Evolutionary conservation across 1,140 invertebrate species (phyloP).

Genomic region (Euura lappo): DNA sequence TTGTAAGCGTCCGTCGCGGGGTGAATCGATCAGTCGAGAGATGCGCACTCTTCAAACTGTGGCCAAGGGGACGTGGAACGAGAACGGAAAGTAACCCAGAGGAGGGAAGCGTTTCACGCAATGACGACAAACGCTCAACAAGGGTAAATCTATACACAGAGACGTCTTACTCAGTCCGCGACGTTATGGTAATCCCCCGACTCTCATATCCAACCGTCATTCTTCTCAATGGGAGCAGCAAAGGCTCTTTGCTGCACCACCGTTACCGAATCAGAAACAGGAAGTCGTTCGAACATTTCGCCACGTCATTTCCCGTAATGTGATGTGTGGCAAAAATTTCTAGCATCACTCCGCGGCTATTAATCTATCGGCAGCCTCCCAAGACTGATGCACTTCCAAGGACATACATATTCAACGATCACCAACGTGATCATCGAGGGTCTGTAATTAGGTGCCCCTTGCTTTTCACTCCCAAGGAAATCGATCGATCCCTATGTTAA

Average conservation of each 20-base stretch:
- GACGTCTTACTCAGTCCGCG: background rate
- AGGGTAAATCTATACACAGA: background rate
- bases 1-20: conserved; percentile 42
- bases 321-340: conserved; percentile 48
- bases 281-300: conserved; percentile 42
- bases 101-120: background rate
- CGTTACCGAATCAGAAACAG: conserved; percentile 13
- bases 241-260: background rate
- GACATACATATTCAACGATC: conserved; percentile 51
- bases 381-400: conserved; percentile 53
- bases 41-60: conserved; percentile 2
- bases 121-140: background rate
- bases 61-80: background rate
- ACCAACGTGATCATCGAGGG: conserved; percentile 22
- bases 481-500: conserved; percentile 14
- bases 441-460: conserved; percentile 30
- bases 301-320: conserved; percentile 49
- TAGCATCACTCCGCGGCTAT: conserved; percentile 56
- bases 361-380: conserved; percentile 57
- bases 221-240: background rate
- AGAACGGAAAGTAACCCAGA: background rate
- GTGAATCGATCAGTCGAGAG: background rate
- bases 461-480: background rate
- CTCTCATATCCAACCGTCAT: background rate
- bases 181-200: conserved; percentile 5